These are phyloP conservation scores for Lucifuga dentata DNA, from an alignment of 2,113 vertebrate genomes.

Conservation along the genomic window DNA sequence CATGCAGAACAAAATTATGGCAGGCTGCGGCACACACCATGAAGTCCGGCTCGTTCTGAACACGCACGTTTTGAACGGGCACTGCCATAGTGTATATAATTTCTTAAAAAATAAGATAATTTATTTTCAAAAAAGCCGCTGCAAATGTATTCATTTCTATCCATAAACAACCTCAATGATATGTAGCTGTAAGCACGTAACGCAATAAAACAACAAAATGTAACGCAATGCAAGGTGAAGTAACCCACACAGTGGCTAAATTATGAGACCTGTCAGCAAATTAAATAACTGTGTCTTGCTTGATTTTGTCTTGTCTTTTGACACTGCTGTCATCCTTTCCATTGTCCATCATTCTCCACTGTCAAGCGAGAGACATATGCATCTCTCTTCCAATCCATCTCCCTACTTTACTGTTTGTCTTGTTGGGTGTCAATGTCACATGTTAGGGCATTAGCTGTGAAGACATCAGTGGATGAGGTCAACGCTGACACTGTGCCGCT, in stretches of 20 bases:
- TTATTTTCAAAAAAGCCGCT: no score
- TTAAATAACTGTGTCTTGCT: not conserved
- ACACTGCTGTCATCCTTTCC: conserved; percentile 21
- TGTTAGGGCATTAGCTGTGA: conserved; percentile 71
- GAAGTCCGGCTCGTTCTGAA: no score
- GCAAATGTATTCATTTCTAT: no score
- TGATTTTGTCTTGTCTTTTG: conserved; percentile 39
- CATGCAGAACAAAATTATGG: no score
- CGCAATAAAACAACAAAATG: not conserved
- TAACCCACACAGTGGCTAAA: no score
- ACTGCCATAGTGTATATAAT: no score
- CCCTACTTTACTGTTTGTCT: conserved; percentile 59
- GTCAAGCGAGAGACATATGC: conserved; percentile 47
- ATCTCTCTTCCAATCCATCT: conserved; percentile 53
- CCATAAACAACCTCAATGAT: no score
- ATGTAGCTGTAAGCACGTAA: no score
- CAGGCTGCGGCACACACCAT: no score
- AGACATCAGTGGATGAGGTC: conserved; percentile 74
- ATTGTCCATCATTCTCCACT: conserved; percentile 38
- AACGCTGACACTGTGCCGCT: conserved; percentile 57
- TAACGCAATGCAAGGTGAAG: no score
- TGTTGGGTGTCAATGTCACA: conserved; percentile 67
- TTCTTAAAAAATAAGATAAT: no score
- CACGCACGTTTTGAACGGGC: no score
- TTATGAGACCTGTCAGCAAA: conserved; percentile 15